Conservation (phyloP, 2,797 vertebrate genomes). For the Botia almorhae region DNA sequence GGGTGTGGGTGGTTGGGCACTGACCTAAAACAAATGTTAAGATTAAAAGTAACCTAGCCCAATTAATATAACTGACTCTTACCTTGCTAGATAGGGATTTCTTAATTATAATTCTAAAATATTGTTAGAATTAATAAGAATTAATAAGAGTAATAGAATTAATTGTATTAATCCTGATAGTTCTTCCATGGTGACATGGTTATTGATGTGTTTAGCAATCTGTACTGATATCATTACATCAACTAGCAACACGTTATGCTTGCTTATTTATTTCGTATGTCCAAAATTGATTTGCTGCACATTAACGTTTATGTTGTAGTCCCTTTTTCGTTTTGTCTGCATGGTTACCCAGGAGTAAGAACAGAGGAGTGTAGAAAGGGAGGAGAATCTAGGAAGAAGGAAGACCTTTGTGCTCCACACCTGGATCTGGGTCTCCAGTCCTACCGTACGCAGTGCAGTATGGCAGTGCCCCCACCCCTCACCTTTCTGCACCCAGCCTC, state of each 20-base stretch:
- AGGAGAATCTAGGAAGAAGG: conserved; percentile 63
- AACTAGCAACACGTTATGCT: conserved; percentile 64
- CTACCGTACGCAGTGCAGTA: conserved; percentile 60
- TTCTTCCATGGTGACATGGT: conserved; percentile 63
- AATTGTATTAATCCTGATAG: conserved; percentile 61
- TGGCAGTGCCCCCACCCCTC: conserved; percentile 44
- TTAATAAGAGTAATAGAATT: conserved; percentile 47
- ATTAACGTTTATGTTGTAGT: conserved; percentile 56
- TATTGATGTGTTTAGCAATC: conserved; percentile 61
- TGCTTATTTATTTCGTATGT: conserved; percentile 50
- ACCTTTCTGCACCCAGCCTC: conserved; percentile 53
- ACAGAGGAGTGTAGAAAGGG: conserved; percentile 70
- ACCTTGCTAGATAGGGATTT: conserved; percentile 53
- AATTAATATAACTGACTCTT: conserved; percentile 69
- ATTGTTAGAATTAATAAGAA: conserved; percentile 51
- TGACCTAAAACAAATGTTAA: conserved; percentile 74
- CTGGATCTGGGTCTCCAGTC: conserved; percentile 66
- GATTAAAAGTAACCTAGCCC: conserved; percentile 70
- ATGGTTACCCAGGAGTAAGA: conserved; percentile 74
- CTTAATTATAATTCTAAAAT: conserved; percentile 21
- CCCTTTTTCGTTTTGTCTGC: conserved; percentile 73
- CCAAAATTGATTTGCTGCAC: conserved; percentile 46
- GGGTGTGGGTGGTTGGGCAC: conserved; percentile 78
- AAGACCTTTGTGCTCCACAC: conserved; percentile 14
- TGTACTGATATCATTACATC: conserved; percentile 70